Conservation (phyloP, 2,113 vertebrate species). For the Carlito syrichta region DNA sequence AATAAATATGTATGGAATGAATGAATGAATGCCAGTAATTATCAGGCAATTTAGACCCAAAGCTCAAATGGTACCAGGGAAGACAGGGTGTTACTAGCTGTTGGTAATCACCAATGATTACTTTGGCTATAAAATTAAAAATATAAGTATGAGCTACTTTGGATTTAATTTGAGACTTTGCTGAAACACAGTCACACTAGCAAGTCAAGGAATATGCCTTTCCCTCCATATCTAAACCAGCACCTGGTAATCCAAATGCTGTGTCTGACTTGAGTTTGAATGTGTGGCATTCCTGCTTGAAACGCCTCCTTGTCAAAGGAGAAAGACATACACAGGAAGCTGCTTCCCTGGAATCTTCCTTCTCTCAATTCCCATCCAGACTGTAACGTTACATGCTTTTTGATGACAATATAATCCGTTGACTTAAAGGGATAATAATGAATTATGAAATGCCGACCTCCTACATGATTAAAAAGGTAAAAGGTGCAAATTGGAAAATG, state of each 20-base stretch:
- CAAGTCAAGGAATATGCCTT: not conserved
- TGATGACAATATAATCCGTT: conserved; percentile 64
- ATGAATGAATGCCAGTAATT: not conserved
- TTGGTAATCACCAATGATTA: not conserved
- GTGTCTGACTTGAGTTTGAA: not conserved
- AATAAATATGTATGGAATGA: not conserved
- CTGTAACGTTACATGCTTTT: conserved; percentile 65
- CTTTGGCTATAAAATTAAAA: not conserved
- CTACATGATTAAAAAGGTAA: conserved; percentile 44
- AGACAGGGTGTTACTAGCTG: not conserved
- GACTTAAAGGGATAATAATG: conserved; percentile 65
- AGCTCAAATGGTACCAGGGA: not conserved
- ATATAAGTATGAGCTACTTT: not conserved
- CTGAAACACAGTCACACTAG: not conserved
- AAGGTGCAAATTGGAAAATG: conserved; percentile 65
- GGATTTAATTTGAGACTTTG: not conserved
- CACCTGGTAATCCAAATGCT: not conserved
- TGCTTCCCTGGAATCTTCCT: conserved; percentile 67
- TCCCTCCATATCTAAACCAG: not conserved
- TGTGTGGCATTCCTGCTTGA: not conserved
- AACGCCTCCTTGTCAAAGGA: conserved; percentile 49
- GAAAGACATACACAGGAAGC: conserved; percentile 71
- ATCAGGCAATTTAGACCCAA: not conserved
- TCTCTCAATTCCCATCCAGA: conserved; percentile 72
- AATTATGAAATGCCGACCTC: conserved; percentile 62